phyloP scores from a whole-genome alignment of 2,888 invertebrate genomes.

The Netelia inedita region DNA sequence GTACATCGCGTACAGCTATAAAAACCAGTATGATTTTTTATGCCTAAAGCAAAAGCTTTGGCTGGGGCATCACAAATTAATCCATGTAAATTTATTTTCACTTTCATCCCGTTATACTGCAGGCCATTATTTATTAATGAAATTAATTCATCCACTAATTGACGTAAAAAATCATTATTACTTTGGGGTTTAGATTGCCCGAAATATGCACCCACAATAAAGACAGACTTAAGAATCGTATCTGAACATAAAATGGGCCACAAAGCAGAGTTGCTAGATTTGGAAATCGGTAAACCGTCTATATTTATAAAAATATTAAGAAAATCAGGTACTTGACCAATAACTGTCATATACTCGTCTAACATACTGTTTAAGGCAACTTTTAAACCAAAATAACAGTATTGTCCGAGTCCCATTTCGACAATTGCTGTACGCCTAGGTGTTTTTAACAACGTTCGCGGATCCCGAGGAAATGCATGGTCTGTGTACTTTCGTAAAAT shows the following conservation, averaged over 20 bases:
- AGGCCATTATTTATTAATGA: conserved; percentile 1
- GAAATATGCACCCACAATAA: conserved; percentile 26
- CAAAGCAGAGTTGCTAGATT: neutral
- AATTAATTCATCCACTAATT: conserved; percentile 6
- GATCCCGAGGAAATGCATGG: neutral
- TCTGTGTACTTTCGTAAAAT: too few relatives aligned
- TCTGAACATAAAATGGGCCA: neutral
- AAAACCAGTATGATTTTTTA: conserved; percentile 29
- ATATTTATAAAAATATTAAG: neutral
- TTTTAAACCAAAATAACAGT: neutral
- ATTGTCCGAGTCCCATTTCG: neutral
- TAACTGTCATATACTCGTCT: neutral
- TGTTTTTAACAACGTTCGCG: neutral
- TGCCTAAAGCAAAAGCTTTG: neutral
- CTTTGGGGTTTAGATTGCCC: neutral
- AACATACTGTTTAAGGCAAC: neutral
- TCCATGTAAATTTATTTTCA: neutral
- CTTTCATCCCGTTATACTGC: neutral
- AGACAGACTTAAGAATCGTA: neutral
- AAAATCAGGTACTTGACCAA: neutral
- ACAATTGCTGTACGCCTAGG: neutral
- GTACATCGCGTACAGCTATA: conserved; percentile 36
- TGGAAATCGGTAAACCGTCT: neutral
- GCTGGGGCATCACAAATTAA: conserved; percentile 29
- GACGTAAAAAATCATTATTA: conserved; percentile 23